Percentiles rank a stretch among this genome's conserved stretches.
phyloP scores from a whole-genome alignment of 2,888 invertebrate genomes.

The Opisthograptis luteolata region DNA sequence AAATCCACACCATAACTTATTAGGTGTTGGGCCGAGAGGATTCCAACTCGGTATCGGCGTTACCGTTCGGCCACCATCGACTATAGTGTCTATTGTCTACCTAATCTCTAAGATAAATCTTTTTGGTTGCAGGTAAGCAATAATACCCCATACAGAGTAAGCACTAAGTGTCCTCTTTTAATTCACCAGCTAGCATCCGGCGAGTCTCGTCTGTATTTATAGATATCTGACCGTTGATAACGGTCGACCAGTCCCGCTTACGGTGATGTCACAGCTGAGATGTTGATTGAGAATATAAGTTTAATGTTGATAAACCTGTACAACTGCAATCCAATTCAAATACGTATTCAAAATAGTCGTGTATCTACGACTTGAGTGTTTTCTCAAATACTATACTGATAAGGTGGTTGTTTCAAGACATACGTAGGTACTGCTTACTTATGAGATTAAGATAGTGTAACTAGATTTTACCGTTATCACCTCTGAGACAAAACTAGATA shows the following conservation, averaged over 20 bases:
- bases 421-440: not conserved
- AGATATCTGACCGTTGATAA: constrained; percentile 12
- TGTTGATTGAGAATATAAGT: not conserved
- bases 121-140: constrained; percentile 11
- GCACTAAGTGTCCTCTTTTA: not conserved
- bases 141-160: not conserved
- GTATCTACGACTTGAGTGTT: no score
- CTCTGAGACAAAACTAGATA: constrained; percentile 11
- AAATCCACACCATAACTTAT: no score
- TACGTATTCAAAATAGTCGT: no score
- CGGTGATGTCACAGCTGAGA: constrained; percentile 9
- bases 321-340: not conserved
- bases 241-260: constrained; percentile 1
- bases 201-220: constrained; percentile 4
- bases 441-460: no score
- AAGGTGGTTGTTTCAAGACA: not conserved
- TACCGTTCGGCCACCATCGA: no score
- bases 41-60: no score
- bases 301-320: not conserved
- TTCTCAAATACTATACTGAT: no score
- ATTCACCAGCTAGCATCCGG: not conserved
- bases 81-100: no score
- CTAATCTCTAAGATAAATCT: not conserved
- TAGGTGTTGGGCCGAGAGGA: no score
- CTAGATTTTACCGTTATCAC: constrained; percentile 2